Percentiles rank a stretch among this genome's conserved stretches.
Evolutionary conservation across 2,888 invertebrate genomes (phyloP).

Genomic region (Leptinotarsa peninsularis): DNA sequence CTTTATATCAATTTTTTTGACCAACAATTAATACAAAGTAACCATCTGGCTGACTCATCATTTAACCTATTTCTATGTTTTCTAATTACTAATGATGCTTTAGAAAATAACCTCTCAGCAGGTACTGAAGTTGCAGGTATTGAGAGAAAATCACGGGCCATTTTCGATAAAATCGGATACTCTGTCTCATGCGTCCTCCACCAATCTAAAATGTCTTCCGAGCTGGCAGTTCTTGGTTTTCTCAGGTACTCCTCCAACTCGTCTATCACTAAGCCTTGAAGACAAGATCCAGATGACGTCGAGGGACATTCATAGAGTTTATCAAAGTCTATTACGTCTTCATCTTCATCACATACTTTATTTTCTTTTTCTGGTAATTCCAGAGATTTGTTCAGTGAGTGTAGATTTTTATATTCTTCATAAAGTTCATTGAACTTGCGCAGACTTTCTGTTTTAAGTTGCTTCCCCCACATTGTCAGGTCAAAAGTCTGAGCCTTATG

Average conservation of each 20-base stretch:
- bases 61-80: slow-evolving; percentile 36
- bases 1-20: slow-evolving; percentile 11
- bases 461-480: slow-evolving; percentile 43
- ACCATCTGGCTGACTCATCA: slow-evolving; percentile 24
- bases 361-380: slow-evolving; percentile 6
- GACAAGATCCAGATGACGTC: neutral
- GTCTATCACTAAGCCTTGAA: neutral
- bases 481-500: slow-evolving; percentile 51
- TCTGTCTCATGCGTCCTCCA: slow-evolving; percentile 38
- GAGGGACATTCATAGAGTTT: neutral
- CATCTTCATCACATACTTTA: slow-evolving; percentile 14
- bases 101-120: slow-evolving; percentile 38
- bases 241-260: slow-evolving; percentile 26
- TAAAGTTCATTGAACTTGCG: slow-evolving; percentile 10
- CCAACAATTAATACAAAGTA: slow-evolving; percentile 37
- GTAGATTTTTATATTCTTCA: slow-evolving; percentile 15
- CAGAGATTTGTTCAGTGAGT: neutral
- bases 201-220: slow-evolving; percentile 38
- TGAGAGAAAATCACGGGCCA: slow-evolving; percentile 14
- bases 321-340: neutral
- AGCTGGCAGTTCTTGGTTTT: slow-evolving; percentile 29
- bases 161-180: slow-evolving; percentile 30
- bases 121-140: slow-evolving; percentile 39
- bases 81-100: slow-evolving; percentile 31
- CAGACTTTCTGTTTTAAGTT: slow-evolving; percentile 20